Percentiles rank a stretch among this genome's conserved stretches.
Evolutionary conservation across 2,113 vertebrate species (phyloP).

Genomic region (Ammospiza caudacuta): DNA sequence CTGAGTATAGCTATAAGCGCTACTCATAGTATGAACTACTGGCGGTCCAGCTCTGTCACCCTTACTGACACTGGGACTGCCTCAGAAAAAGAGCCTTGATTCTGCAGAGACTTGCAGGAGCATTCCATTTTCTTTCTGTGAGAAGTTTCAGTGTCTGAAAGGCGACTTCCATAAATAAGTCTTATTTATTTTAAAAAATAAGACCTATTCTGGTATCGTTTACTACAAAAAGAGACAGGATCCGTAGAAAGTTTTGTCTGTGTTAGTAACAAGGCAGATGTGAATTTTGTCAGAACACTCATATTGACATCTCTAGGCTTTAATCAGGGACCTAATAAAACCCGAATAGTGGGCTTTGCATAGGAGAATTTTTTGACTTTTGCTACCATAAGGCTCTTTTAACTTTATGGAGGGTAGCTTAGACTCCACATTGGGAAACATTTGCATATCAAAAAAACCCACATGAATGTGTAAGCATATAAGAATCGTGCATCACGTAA

Average conservation of each 20-base stretch:
- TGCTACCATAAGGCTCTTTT: not conserved
- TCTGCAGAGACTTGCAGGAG: not conserved
- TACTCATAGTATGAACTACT: not conserved
- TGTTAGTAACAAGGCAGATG: not conserved
- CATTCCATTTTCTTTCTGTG: not conserved
- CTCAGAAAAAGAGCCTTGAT: not conserved
- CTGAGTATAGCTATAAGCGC: not conserved
- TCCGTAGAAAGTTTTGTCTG: accelerated
- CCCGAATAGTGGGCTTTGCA: not conserved
- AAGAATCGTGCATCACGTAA: not conserved
- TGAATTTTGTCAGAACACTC: not conserved
- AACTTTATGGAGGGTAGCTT: not conserved
- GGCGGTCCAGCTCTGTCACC: not conserved
- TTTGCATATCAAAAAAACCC: not conserved
- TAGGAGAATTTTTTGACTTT: not conserved
- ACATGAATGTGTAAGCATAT: not conserved
- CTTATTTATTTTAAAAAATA: not conserved
- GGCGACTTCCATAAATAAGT: not conserved
- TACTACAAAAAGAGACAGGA: not conserved
- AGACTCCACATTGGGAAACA: not conserved
- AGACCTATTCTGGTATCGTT: not conserved
- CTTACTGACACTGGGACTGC: not conserved
- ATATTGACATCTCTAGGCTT: not conserved
- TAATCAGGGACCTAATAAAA: not conserved
- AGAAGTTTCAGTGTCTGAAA: not conserved